Evolutionary conservation across 2,888 invertebrate species (phyloP), one percentile per base, ranked within the genome.

Genomic region (Cephus rjabovi): DNA sequence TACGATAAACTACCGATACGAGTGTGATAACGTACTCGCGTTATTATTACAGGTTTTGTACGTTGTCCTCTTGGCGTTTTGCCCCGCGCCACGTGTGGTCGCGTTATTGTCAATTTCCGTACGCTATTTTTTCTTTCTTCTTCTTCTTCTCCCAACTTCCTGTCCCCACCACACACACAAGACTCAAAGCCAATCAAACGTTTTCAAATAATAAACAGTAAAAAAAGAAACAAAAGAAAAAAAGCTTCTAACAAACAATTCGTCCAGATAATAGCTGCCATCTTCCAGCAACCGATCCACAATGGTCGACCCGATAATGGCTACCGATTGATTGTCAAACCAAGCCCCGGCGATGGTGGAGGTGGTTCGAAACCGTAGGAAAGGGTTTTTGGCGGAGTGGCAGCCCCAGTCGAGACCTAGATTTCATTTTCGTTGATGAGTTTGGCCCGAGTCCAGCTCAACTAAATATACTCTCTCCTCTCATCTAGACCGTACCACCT

Each of bases 401-500:
- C 74, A 74, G 74, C 33, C 56, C 34, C 74, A 37, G 34, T 74
- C 74, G 86, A 86, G 90, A 90, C 91, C 91, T 89, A 91, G 91
- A 91, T 91, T 91, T 91, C 90, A 91, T 91, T 91, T 91, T 90
- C 89, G 91, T 90, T 91, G 91, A 91, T 90, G 91, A 91, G 90
- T 89, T 91, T 91, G 91, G 91, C 91, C 78, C 85, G 79, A 83
- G 83, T 90, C 90, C 91, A 91, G 86, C 85, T 82, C 86, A 87
- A 90, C 91, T 91, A 91, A 91, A 91, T 91, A 91, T 91, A 91
- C 87, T 88, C 88, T 85, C 85, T 86, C 87, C 80, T 77, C 84
- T 85, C 78, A 81, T 83, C 77, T 82, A 81, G 81, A 82, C 80
- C 82, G 81, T 79, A 81, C 80, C 81, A 79, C 79, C 79, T 81